Evolutionary conservation across 2,113 vertebrate genomes (phyloP), one percentile per base, ranked within the genome.

Genomic region (Andinoacara biseriatus): DNA sequence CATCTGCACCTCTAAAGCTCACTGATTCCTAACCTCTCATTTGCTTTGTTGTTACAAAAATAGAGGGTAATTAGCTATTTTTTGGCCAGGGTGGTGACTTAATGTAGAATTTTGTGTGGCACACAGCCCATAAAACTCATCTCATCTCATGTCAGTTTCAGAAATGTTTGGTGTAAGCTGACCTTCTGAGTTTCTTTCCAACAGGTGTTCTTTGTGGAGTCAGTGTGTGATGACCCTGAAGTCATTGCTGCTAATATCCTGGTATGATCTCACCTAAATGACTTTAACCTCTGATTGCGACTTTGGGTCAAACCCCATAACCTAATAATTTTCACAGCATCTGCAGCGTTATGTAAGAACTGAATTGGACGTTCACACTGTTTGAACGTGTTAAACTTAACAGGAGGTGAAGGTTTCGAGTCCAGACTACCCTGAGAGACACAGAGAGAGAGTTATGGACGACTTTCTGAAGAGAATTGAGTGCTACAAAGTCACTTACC

Each of bases 371-470:
- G 9, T 10, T 80, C 15, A 58, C 63, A 26, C 60, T 72, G 76
- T 78, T 78, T 78, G 10, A 76, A 84, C 77, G 49, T 82, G 38
- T 58, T 56, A 4, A 67, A 76, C 89, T 29, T 49, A 52, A 43
- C 93, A 99, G 98, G 98, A 99, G 92, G 98, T 99, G 84, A 99
- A 99, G 84, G 98, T 99, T 79, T 99, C 98, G 17, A 99, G 98
- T 90, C 98, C 98, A 0, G 98, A 99, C 86, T 99, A 99, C 86
- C 98, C 98, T 0, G 97, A 99, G 87, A 96, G 96, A 67, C 95
- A 99, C 94, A 83, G 98, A 88, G 98, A 99, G 89, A 96, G 97
- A 2, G 97, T 99, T 43, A 99, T 99, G 98, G 98, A 97, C 14
- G 98, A 99, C 90, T 99, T 99, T 90, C 95, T 99, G 61, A 99